Evolutionary conservation across 1,140 invertebrate genomes (phyloP), one percentile per base, ranked within the genome.

Genomic region (Microplitis mediator): DNA sequence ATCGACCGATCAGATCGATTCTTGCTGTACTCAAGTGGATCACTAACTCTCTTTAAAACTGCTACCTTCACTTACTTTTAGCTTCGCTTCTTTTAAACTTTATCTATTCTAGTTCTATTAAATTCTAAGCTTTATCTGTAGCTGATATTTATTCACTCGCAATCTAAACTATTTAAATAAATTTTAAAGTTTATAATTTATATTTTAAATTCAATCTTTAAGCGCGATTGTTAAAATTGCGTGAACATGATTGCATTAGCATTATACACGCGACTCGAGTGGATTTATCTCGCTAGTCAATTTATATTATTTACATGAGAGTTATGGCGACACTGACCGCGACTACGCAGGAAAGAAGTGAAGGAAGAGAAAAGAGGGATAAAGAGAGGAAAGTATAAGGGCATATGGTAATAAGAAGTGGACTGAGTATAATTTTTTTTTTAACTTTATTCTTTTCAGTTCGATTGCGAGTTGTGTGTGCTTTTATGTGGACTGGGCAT

Each of bases 1-100:
- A 82, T 80, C 76, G 71, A 73, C 72, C 74, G 76, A 78, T 77
- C 72, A 70, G 69, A 77, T 77, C 74, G 77, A 35, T n/a, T 50
- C 13, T 63, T 66, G 16, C 39, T 9, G 9, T 31, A 64, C 36
- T 71, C 45, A 63, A 36, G 63, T 31, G 36, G 45, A n/a, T 50
- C 63, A 39, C 14, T 45, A 45, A 45, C 23, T 23, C 23, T 23
- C 23, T 23, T 23, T 23, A 23, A 23, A 23, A 23, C 23, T 23
- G 23, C 23, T 23, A 23, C 23, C 23, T 23, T 23, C 23, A 23
- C 23, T 23, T 23, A 23, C 23, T 23, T 23, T 23, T 23, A 23
- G 23, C 23, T 23, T 23, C 23, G 23, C 23, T 23, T 23, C 1
- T 2, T 23, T 23, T 23, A 23, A 23, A 23, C 23, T 23, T 23